Evolutionary conservation across 2,888 invertebrate species (phyloP), one percentile per base, ranked within the genome.

Genomic region (Archips xylosteana): DNA sequence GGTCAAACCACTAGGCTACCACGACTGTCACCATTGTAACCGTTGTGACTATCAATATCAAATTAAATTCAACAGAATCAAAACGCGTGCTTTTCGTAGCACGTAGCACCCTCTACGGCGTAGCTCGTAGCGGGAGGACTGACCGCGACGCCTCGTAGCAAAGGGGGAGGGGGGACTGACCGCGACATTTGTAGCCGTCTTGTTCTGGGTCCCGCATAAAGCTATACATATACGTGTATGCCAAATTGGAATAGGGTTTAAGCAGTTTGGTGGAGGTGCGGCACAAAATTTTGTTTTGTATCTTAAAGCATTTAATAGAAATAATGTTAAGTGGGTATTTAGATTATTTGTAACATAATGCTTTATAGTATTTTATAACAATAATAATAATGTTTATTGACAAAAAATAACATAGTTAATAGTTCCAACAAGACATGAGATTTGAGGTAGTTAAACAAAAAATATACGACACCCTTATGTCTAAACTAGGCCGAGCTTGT

Each of bases 171-270:
- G 84, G 83, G 84, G 78, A 87, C 87, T 92, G 92, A 92, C 92
- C 92, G 93, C 93, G 90, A 92, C 93, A 93, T 93, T 93, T 91
- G 92, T 93, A 87, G 89, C 89, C 85, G 84, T 90, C 89, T 89
- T 86, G 81, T 87, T 47, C 89, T 87, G 81, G 82, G 80, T 62
- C 67, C 72, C 67, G 63, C 63, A 49, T 36, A 8, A 51, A 65
- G 4, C 12, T 32, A 32, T 57, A 57, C n/a, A 15, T 65, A 9
- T 63, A 34, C 1, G 47, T 63, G 13, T 63, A 34, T 15, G 15
- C 49, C 3, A 49, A 64, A 65, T 51, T 51, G 36, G 65, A 51
- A 65, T 51, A 15, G 8, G 47, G 64, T 49, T 34, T 1, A 64
- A 64, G 34, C 51, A 36, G 13, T 45, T 34, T 63, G 34, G 1